Base-by-base conservation (phyloP, 2,113 vertebrate species). In the Toxotes chatareus region DNA sequence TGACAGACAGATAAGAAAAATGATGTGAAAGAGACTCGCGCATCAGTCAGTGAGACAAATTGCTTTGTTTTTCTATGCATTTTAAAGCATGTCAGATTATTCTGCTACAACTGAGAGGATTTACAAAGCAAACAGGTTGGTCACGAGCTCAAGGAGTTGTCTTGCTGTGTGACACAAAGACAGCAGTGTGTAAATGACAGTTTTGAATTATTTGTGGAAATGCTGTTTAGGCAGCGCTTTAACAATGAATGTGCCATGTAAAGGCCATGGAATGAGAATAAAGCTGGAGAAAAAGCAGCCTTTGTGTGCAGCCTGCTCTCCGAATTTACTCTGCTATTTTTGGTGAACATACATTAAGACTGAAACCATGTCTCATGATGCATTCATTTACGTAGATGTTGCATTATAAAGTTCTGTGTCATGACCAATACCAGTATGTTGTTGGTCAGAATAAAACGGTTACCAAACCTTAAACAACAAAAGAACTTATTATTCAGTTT, bases 121-220 rank as follows among this genome's bases (percentile, higher is more conserved):
- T 76, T 44, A 78, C 21, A 79, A 42, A 59, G 82, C 73, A 87
- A 88, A 87, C 61, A 72, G 2, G 34, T 7, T 31, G 32, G n/a
- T 34, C 65, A 83, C 6, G 6, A 71, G 23, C 3, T 31, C 12
- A 55, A 42, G 57, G 62, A 64, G 73, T 42, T 34, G 87, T 53
- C 40, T 2, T 8, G 3, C 8, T 5, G 2, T 1, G 12, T 21
- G 31, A 36, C 49, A 91, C 83, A 88, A 89, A 77, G 78, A 49
- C 27, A 21, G 11, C 40, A 80, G 31, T 88, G 78, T 88, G 38
- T 19, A 8, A 14, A 3, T 11, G 60, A 64, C n/a, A 53, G 1
- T 6, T 19, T 19, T 76, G 63, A 80, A 19, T 73, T 55, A 40
- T 68, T 57, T 78, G n/a, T 23, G 13, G 4, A 4, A 10, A 27